Base-by-base conservation (phyloP, 2,113 vertebrate genomes). In the Phyllostomus discolor region DNA sequence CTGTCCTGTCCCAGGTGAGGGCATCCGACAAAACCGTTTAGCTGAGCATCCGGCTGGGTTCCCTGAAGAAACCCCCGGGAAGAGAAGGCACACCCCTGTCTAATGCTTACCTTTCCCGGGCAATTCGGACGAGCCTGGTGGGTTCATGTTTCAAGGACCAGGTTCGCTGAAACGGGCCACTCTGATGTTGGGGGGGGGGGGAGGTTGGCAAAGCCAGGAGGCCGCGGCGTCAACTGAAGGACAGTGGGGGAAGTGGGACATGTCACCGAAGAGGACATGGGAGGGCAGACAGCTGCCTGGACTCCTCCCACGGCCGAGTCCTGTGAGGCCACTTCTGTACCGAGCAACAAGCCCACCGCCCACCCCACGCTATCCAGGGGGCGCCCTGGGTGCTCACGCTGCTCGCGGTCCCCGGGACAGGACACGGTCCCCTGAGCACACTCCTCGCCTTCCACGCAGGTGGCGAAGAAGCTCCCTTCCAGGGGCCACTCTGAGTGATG, bases 381-480 rank as follows among this genome's bases (percentile, higher is more conserved):
- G 4, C 7, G 19, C 12, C 0, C 0, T 0, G 9, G 1, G 3
- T 10, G 1, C 1, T 1, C 4, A 31, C 10, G 35, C 15, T 8
- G 5, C 52, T 48, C 2, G 22, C 0, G 6, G 14, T 20, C n/a
- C 62, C 17, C 12, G 10, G 20, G 75, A 83, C 2, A 8, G 82
- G 69, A 31, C 28, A 0, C 7, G 6, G 19, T 20, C n/a, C 35
- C 7, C 10, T 15, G 8, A 4, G 4, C 0, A 10, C 1, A 2
- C 15, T 10, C 9, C 41, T 52, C 24, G 0, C 7, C n/a, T 66
- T 26, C 19, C 3, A 4, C 17, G 20, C 3, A 5, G 48, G 50
- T 14, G 5, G 7, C 9, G 1, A 6, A 14, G 22, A 24, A 24
- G 12, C 46, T 57, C 22, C 15, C n/a, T n/a, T n/a, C n/a, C n/a